These are phyloP conservation scores for Crenuchus spilurus DNA, from an alignment of 2,797 vertebrate species.

Conservation along the genomic window DNA sequence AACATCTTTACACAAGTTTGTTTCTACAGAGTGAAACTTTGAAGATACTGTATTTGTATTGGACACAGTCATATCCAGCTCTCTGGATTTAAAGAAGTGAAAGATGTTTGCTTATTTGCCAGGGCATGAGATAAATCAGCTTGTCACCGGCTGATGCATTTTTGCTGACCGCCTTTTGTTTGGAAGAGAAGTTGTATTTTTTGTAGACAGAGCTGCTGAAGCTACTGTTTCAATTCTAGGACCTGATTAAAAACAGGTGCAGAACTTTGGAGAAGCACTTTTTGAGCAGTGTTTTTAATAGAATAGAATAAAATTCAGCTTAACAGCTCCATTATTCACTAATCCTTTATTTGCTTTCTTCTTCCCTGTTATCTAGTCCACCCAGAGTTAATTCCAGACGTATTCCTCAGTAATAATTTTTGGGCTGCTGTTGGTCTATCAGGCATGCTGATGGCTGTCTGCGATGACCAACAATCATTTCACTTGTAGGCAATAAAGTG, in stretches of 20 bases:
- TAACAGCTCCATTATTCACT: not conserved
- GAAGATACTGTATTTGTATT: slow-evolving; percentile 56
- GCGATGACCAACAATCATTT: no score
- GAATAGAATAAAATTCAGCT: not conserved
- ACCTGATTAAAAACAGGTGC: not conserved
- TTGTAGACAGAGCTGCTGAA: slow-evolving; percentile 45
- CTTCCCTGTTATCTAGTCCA: not conserved
- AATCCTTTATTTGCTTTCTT: not conserved
- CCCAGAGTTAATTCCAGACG: not conserved
- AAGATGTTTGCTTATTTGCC: slow-evolving; percentile 49
- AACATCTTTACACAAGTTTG: not conserved
- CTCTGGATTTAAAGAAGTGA: slow-evolving; percentile 58
- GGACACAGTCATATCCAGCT: slow-evolving; percentile 49
- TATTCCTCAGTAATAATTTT: not conserved
- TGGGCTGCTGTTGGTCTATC: no score
- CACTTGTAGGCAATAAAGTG: no score
- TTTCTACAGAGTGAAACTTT: slow-evolving; percentile 38
- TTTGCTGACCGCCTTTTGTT: slow-evolving; percentile 54
- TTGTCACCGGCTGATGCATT: slow-evolving; percentile 52
- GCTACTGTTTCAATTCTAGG: slow-evolving; percentile 34
- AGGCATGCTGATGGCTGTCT: no score
- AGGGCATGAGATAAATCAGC: slow-evolving; percentile 52
- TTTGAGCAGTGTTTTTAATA: not conserved
- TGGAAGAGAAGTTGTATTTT: slow-evolving; percentile 35
- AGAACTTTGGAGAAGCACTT: not conserved